Evolutionary conservation across 2,797 vertebrate species (phyloP), one percentile per base, ranked within the genome.

Genomic region (Oreortyx pictus): DNA sequence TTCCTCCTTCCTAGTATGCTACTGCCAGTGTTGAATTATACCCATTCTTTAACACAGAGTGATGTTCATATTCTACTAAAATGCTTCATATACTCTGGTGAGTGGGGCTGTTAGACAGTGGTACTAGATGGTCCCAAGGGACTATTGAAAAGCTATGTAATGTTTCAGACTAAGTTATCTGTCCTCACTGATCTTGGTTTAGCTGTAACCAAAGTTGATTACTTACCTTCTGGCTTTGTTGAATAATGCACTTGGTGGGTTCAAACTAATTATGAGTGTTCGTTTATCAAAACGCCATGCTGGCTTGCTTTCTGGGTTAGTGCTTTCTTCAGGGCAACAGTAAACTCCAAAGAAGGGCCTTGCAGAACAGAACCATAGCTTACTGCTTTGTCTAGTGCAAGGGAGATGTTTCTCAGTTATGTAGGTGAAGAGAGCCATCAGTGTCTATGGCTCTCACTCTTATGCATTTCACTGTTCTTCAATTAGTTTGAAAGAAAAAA

Each of bases 121-220:
- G 31, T 60, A 56, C 5, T 43, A 56, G 65, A 27, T 56, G 35
- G n/a, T 86, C 79, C 61, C 56, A 70, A 83, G 65, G 61, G 37
- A 46, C 60, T 76, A 60, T 31, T 80, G 74, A 74, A 78, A 52
- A 80, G 17, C 60, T 83, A 13, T 56, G 25, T 70, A 57, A 47
- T 62, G 72, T 65, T 22, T 17, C 25, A 78, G 35, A 60, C 70
- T 54, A 46, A 70, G 22, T 60, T 37, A 77, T 65, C 44, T 41
- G 6, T 83, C 77, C 29, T 80, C 31, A 49, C 89, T 56, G 76
- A 16, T 78, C 80, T 88, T 52, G 20, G 43, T 47, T 79, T 86
- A 65, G 59, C 41, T 27, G 10, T 22, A 73, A 46, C 46, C 29
- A 77, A 83, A 89, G 73, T 77, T 65, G 47, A 77, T 84, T 77